Percentiles rank a stretch among this genome's conserved stretches.
Evolutionary conservation across 1,140 invertebrate genomes (phyloP).

Genomic region (Arctopsyche grandis): DNA sequence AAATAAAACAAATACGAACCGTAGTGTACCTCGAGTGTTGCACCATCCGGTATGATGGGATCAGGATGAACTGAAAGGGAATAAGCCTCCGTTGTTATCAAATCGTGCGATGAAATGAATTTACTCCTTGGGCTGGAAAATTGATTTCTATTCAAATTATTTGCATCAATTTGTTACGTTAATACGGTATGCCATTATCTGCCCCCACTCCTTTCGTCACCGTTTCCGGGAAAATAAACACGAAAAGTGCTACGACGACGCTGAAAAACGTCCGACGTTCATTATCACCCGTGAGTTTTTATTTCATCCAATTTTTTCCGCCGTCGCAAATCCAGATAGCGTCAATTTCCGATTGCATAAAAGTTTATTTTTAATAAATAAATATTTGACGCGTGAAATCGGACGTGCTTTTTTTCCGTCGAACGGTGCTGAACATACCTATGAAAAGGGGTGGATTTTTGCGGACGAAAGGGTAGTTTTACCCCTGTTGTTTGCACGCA

Average conservation of each 20-base stretch:
- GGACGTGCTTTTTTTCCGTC: too few relatives aligned
- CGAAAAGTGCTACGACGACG: too few relatives aligned
- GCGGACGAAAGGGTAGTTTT: neutral
- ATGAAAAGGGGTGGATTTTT: too few relatives aligned
- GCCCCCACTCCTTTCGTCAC: neutral
- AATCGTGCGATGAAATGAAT: slow-evolving; percentile 54
- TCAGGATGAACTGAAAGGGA: slow-evolving; percentile 48
- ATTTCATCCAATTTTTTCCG: too few relatives aligned
- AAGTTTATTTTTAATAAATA: too few relatives aligned
- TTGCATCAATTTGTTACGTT: slow-evolving; percentile 55
- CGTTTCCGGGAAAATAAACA: slow-evolving; percentile 1
- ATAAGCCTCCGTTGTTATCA: slow-evolving; percentile 53
- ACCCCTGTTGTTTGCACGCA: slow-evolving; percentile 31
- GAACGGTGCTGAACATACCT: too few relatives aligned
- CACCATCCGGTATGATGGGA: slow-evolving; percentile 48
- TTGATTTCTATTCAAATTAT: slow-evolving; percentile 55
- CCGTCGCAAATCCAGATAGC: too few relatives aligned
- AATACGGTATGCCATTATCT: slow-evolving; percentile 50
- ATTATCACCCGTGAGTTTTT: too few relatives aligned
- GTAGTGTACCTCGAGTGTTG: neutral
- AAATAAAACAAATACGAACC: too few relatives aligned
- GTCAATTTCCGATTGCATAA: too few relatives aligned
- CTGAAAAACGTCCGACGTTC: too few relatives aligned
- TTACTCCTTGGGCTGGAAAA: slow-evolving; percentile 52
- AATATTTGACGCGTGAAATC: too few relatives aligned